A percentile compares a stretch with the other conserved stretches of the same genome.
Conservation (phyloP, 1,140 invertebrate genomes). For the Calliphora vicina region DNA sequence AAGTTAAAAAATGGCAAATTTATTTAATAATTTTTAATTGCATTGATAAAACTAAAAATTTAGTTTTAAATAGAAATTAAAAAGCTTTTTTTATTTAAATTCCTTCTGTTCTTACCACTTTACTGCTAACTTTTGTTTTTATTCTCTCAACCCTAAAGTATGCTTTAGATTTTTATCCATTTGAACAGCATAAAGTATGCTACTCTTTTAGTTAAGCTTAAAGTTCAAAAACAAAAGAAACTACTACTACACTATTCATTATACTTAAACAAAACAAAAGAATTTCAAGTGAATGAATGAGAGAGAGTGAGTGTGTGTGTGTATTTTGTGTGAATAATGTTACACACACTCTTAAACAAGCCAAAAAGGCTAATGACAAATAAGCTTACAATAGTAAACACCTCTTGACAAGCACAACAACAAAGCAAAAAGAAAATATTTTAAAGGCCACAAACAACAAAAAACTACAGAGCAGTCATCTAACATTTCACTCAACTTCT, state of each 20-base stretch:
- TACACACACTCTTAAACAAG: neutral
- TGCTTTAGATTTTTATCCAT: slow-evolving; percentile 1
- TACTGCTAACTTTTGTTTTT: neutral
- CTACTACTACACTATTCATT: neutral
- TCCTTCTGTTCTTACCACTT: too few species aligned
- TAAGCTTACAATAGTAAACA: neutral
- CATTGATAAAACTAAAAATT: too few species aligned
- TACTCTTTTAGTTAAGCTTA: neutral
- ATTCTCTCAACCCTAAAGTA: neutral
- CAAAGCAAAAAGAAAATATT: neutral
- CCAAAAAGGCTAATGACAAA: neutral
- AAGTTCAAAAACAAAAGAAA: neutral
- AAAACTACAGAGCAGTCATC: neutral
- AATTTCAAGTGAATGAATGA: neutral
- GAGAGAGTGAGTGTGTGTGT: neutral
- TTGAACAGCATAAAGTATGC: neutral
- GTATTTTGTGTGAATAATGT: too few species aligned
- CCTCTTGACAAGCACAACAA: neutral
- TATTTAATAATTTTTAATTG: too few species aligned
- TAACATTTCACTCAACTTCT: too few species aligned
- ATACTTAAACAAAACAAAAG: neutral
- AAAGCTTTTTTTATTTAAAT: too few species aligned
- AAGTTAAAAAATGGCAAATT: too few species aligned
- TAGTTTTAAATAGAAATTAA: too few species aligned
- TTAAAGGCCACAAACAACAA: neutral